Conservation (phyloP, 2,113 vertebrate species). For the Isurus oxyrinchus region DNA sequence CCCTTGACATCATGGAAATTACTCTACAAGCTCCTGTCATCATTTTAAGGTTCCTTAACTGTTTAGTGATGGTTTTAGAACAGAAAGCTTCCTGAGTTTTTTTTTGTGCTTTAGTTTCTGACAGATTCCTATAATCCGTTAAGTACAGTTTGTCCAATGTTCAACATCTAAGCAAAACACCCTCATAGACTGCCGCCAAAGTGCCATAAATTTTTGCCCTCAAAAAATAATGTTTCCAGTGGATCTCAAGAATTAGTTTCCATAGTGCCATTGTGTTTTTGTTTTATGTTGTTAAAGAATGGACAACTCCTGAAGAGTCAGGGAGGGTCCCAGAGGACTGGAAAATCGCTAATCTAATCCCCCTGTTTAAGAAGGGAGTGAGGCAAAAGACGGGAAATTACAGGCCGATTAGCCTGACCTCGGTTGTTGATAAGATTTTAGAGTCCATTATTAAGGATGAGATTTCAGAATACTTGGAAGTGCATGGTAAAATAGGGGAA, state of each 20-base stretch:
- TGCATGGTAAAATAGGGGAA: too few species aligned
- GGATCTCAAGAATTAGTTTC: neutral
- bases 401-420: too few species aligned
- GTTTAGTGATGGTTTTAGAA: constrained; percentile 42
- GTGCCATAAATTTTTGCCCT: neutral
- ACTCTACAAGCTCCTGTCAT: constrained; percentile 59
- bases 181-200: neutral
- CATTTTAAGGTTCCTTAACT: constrained; percentile 56
- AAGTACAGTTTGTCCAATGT: neutral
- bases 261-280: neutral
- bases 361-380: too few species aligned
- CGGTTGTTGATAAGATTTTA: too few species aligned
- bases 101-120: neutral
- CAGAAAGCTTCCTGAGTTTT: constrained; percentile 46
- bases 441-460: too few species aligned
- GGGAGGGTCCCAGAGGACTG: too few species aligned
- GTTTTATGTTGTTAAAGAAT: neutral
- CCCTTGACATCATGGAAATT: constrained; percentile 66
- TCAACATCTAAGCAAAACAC: constrained; percentile 14
- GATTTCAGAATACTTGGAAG: too few species aligned
- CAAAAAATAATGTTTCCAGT: neutral
- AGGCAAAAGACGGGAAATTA: too few species aligned
- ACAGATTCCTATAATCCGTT: neutral
- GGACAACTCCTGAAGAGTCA: neutral
- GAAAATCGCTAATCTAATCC: too few species aligned